Conservation (phyloP, 2,888 invertebrate species). For the Venusia cambrica region DNA sequence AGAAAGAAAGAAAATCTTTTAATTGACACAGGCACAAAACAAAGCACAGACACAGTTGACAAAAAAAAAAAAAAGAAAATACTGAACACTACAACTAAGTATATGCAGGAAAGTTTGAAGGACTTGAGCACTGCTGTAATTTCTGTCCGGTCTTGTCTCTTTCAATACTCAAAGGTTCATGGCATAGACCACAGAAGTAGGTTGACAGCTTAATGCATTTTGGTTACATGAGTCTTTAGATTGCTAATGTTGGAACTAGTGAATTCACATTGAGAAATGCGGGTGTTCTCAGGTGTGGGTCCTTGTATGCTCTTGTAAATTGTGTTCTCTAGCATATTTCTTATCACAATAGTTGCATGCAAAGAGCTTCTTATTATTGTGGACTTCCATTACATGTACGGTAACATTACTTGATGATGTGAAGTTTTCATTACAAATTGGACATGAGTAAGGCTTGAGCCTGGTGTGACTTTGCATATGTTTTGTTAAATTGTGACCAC, state of each 20-base stretch:
- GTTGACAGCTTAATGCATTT: no score
- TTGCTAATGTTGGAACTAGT: neutral
- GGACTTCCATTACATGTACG: neutral
- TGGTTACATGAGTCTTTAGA: neutral
- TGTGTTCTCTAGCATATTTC: neutral
- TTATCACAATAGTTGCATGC: conserved; percentile 1
- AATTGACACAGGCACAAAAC: no score
- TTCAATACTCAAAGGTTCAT: no score
- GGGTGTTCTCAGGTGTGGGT: neutral
- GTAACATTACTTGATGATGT: neutral
- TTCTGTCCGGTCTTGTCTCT: no score
- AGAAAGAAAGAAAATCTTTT: no score
- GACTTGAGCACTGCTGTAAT: no score
- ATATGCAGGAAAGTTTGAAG: no score
- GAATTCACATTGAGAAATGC: conserved; percentile 1
- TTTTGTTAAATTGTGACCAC: neutral
- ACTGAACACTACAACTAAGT: no score
- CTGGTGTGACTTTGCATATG: neutral
- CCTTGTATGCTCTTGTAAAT: conserved; percentile 1
- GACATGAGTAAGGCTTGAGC: neutral
- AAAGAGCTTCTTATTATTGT: neutral
- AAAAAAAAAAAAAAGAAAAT: no score
- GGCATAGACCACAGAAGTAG: no score
- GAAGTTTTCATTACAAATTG: neutral
- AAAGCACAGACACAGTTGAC: no score